Conservation (phyloP, 2,113 vertebrate genomes). For the Burhinus bistriatus region DNA sequence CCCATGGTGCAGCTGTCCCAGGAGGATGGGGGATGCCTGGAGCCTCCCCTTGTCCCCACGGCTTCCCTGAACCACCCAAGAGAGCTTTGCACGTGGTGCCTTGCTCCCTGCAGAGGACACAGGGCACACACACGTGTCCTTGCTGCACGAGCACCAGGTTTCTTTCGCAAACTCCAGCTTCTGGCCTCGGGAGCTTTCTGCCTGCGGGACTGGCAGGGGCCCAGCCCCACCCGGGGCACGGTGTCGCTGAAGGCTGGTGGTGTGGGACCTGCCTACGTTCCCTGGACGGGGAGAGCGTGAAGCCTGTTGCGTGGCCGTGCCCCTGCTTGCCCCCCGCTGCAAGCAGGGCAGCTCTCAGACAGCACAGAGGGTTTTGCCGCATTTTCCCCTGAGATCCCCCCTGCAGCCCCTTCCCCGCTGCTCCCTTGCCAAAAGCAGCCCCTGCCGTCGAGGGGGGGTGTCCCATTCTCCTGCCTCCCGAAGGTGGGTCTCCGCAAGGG, state of each 20-base stretch:
- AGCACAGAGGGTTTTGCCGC: background rate
- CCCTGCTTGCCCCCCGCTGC: rapidly evolving
- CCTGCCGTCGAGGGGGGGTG: background rate
- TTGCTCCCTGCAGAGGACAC: background rate
- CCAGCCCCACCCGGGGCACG: background rate
- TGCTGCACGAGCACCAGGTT: rapidly evolving
- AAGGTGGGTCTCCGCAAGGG: background rate
- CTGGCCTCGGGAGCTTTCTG: background rate
- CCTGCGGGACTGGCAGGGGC: background rate
- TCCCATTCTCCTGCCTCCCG: background rate
- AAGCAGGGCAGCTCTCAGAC: background rate
- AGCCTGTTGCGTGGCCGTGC: rapidly evolving
- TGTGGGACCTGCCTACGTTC: rapidly evolving
- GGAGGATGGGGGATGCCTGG: background rate
- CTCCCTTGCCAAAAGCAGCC: background rate
- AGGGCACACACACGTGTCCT: background rate
- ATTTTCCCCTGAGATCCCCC: background rate
- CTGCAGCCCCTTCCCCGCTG: rapidly evolving
- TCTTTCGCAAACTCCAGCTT: background rate
- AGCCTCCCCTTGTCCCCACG: background rate
- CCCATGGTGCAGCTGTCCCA: background rate
- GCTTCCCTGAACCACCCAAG: background rate
- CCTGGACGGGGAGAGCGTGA: rapidly evolving
- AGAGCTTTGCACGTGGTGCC: background rate
- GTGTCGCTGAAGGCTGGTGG: background rate